These are phyloP conservation scores for Tenebrio molitor DNA, from an alignment of 1,140 invertebrate genomes.

Conservation along the genomic window DNA sequence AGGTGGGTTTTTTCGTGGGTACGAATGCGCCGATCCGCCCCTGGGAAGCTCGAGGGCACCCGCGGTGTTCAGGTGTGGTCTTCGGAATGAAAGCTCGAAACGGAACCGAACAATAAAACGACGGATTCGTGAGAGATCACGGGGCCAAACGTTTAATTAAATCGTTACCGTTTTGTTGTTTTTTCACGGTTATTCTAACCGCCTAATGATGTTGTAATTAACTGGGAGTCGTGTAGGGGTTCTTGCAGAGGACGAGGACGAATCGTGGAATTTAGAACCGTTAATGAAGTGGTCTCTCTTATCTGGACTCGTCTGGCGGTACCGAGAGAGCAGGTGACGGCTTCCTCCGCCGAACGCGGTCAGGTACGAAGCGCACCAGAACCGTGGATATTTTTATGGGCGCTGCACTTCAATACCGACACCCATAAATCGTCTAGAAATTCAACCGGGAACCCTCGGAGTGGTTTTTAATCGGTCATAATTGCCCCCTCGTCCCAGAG, in stretches of 20 bases:
- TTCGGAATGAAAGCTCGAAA: conserved; percentile 24
- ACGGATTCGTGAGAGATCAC: conserved; percentile 38
- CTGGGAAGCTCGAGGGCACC: conserved; percentile 27
- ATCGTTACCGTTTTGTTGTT: conserved; percentile 35
- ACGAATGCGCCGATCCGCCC: conserved; percentile 24
- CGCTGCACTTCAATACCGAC: not conserved
- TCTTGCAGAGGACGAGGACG: too few species aligned
- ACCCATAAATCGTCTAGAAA: conserved; percentile 18
- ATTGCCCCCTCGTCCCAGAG: not conserved
- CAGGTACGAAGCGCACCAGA: conserved; percentile 25
- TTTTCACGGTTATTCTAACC: conserved; percentile 13
- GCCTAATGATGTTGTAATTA: conserved; percentile 14
- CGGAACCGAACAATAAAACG: conserved; percentile 36
- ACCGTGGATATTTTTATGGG: not conserved
- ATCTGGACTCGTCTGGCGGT: conserved; percentile 13
- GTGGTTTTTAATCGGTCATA: conserved; percentile 1
- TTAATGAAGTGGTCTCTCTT: conserved; percentile 30
- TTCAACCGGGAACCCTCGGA: not conserved
- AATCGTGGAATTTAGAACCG: conserved; percentile 22
- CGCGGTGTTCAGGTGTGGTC: conserved; percentile 37
- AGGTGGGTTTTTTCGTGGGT: conserved; percentile 7
- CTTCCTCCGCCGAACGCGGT: too few species aligned
- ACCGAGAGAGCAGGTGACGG: too few species aligned
- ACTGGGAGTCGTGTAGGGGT: not conserved
- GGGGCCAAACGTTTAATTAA: conserved; percentile 40